phyloP scores from a whole-genome alignment of 2,113 vertebrate species.

The Eudyptes chrysolophus region DNA sequence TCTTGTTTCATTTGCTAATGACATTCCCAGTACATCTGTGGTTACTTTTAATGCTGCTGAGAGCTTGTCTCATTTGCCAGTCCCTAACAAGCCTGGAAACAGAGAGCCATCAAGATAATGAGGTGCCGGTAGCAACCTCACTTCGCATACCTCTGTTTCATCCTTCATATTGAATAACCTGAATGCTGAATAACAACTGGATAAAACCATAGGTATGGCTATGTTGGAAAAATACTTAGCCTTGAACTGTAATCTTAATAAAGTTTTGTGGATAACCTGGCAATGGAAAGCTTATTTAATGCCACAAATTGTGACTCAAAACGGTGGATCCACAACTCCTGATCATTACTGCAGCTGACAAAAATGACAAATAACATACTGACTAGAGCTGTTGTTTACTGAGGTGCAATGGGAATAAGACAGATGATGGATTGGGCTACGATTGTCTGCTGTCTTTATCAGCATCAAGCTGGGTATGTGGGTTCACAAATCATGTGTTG shows the following conservation, averaged over 20 bases:
- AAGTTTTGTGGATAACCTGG: not conserved
- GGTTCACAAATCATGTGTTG: not conserved
- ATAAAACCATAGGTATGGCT: not conserved
- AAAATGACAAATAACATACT: not conserved
- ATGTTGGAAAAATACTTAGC: not conserved
- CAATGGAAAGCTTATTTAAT: not conserved
- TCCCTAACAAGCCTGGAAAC: not conserved
- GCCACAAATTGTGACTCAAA: not conserved
- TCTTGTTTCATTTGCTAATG: not conserved
- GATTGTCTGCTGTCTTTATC: not conserved
- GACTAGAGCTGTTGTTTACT: not conserved
- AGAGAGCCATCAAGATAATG: not conserved
- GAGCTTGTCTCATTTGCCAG: not conserved
- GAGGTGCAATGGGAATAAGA: not conserved
- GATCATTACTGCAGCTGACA: not conserved
- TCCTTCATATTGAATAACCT: not conserved
- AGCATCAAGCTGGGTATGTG: not conserved
- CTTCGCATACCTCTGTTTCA: not conserved
- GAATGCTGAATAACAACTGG: not conserved
- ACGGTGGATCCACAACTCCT: not conserved
- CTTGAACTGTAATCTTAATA: not conserved
- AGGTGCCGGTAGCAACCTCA: not conserved
- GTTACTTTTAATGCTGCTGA: constrained; percentile 19
- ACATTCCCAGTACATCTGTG: not conserved
- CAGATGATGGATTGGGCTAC: not conserved